Percentiles rank a stretch among this genome's conserved stretches.
phyloP scores from a whole-genome alignment of 2,797 vertebrate genomes.

The Potorous gilbertii region DNA sequence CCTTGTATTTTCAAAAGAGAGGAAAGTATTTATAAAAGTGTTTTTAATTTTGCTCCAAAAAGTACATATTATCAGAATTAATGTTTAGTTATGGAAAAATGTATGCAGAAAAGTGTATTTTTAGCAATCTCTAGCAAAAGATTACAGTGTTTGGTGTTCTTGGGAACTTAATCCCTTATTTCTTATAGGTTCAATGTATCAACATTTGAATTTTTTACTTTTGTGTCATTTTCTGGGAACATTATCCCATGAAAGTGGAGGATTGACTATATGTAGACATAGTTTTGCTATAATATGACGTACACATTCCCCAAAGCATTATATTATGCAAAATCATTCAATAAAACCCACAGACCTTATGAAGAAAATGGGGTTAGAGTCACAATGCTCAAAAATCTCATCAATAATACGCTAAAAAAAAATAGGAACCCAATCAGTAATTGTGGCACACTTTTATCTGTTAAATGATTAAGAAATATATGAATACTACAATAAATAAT shows the following conservation, averaged over 20 bases:
- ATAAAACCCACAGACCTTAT: not conserved
- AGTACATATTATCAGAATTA: not conserved
- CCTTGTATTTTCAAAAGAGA: not conserved
- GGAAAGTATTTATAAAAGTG: not conserved
- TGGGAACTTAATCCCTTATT: not conserved
- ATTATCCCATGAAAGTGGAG: not conserved
- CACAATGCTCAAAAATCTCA: not conserved
- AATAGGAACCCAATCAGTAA: not conserved
- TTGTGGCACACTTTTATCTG: not conserved
- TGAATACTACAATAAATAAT: not conserved
- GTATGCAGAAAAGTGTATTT: not conserved
- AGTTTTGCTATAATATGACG: not conserved
- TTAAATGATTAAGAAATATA: not conserved
- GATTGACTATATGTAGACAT: not conserved
- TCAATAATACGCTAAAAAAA: not conserved
- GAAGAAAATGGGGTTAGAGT: not conserved
- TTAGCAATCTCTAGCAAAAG: not conserved
- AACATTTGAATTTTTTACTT: not conserved
- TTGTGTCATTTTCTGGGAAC: not conserved
- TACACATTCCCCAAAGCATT: not conserved
- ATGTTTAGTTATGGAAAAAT: not conserved
- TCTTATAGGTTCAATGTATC: not conserved
- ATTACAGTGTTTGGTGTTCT: not conserved
- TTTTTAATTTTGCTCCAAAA: not conserved
- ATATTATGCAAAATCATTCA: not conserved